Conservation (phyloP, 2,888 invertebrate species). For the Cerceris ruficornis region DNA sequence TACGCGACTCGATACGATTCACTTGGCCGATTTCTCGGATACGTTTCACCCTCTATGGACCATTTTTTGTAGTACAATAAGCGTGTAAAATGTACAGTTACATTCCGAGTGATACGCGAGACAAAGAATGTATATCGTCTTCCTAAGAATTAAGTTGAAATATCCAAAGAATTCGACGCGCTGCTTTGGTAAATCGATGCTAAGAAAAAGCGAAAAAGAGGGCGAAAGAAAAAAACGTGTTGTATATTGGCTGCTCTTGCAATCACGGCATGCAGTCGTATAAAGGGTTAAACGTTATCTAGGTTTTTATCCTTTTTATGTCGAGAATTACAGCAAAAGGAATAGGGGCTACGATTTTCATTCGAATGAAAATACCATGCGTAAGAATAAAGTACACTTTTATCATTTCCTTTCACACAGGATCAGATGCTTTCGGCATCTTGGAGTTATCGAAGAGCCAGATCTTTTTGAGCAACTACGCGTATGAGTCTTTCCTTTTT, state of each 20-base stretch:
- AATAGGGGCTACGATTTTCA: constrained; percentile 37
- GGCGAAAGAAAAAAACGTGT: neutral
- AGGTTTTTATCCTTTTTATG: constrained; percentile 20
- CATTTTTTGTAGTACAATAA: constrained; percentile 35
- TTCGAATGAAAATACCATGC: neutral
- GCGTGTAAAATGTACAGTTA: constrained; percentile 20
- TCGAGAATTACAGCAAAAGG: neutral
- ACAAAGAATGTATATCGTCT: constrained; percentile 16
- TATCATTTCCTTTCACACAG: constrained; percentile 14
- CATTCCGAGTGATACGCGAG: neutral
- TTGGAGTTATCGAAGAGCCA: no score
- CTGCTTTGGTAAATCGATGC: neutral
- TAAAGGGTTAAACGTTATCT: constrained; percentile 15
- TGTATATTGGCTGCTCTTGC: constrained; percentile 7
- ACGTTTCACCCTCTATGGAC: constrained; percentile 25
- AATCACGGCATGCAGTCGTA: constrained; percentile 8
- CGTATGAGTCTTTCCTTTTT: neutral
- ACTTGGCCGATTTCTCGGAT: constrained; percentile 25
- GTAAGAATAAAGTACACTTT: constrained; percentile 7
- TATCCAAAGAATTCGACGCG: constrained; percentile 9
- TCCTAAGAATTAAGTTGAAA: constrained; percentile 22
- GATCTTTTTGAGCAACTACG: neutral
- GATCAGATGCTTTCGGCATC: no score
- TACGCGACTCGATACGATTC: constrained; percentile 1
- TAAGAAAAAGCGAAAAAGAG: constrained; percentile 7